A percentile compares a stretch with the other conserved stretches of the same genome.
phyloP scores from a whole-genome alignment of 2,888 invertebrate genomes.

The Parnassius apollo region DNA sequence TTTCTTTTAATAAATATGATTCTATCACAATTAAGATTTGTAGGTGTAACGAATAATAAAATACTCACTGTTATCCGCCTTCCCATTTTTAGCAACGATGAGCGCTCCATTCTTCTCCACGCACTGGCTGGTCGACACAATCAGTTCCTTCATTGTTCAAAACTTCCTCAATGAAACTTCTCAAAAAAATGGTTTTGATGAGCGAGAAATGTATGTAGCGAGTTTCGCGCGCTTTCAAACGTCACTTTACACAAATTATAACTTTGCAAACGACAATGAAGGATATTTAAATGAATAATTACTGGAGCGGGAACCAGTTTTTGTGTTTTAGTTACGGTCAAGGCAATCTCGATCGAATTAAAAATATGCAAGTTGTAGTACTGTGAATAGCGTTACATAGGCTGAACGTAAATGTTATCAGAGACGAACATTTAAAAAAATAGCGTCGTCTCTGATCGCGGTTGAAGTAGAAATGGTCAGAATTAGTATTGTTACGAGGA shows the following conservation, averaged over 20 bases:
- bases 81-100: constrained; percentile 60
- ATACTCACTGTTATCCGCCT: constrained; percentile 57
- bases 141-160: constrained; percentile 66
- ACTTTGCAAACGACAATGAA: constrained; percentile 51
- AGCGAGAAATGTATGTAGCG: constrained; percentile 28
- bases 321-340: constrained; percentile 50
- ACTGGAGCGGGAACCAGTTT: constrained; percentile 52
- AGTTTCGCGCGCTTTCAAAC: constrained; percentile 65
- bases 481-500: constrained; percentile 15
- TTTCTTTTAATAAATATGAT: no score
- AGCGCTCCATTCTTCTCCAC: constrained; percentile 54
- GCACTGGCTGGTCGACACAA: constrained; percentile 52
- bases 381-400: constrained; percentile 4
- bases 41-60: neutral
- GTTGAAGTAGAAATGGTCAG: constrained; percentile 29
- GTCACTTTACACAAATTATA: constrained; percentile 59
- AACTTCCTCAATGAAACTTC: constrained; percentile 3
- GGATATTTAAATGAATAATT: constrained; percentile 33
- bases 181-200: constrained; percentile 20
- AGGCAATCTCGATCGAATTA: constrained; percentile 53
- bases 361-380: constrained; percentile 34
- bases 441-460: constrained; percentile 26
- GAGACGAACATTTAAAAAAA: constrained; percentile 27
- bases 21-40: no score
- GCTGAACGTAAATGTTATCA: constrained; percentile 13